Evolutionary conservation across 2,113 vertebrate species (phyloP).

Genomic region (Damaliscus lunatus): DNA sequence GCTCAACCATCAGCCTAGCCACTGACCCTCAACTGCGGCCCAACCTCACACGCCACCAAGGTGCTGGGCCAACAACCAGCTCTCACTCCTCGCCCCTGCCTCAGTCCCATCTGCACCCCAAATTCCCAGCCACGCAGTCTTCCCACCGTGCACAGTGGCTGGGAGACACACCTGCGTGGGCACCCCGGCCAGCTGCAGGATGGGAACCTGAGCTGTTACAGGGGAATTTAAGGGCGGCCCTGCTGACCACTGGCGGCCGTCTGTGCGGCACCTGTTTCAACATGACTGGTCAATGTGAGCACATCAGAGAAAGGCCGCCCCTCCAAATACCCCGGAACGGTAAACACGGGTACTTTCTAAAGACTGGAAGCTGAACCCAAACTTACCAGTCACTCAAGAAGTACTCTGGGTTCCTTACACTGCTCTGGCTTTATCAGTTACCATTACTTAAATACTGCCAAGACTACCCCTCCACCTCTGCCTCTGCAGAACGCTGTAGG

Average conservation of each 20-base stretch:
- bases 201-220: background rate
- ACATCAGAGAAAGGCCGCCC: background rate
- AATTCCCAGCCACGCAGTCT: background rate
- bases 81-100: background rate
- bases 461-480: background rate
- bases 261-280: background rate
- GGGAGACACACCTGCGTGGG: background rate
- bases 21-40: background rate
- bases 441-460: background rate
- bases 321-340: background rate
- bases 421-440: background rate
- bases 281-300: background rate
- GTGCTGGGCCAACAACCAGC: background rate
- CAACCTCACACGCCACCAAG: background rate
- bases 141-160: background rate
- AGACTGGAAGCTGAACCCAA: background rate
- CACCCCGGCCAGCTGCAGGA: background rate
- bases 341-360: background rate
- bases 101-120: accelerated
- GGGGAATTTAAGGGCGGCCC: background rate
- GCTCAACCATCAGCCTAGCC: background rate
- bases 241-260: background rate
- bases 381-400: background rate
- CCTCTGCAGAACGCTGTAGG: background rate
- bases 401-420: background rate